These are phyloP conservation scores for Capromys pilorides DNA, from an alignment of 2,797 vertebrate species.

Conservation along the genomic window DNA sequence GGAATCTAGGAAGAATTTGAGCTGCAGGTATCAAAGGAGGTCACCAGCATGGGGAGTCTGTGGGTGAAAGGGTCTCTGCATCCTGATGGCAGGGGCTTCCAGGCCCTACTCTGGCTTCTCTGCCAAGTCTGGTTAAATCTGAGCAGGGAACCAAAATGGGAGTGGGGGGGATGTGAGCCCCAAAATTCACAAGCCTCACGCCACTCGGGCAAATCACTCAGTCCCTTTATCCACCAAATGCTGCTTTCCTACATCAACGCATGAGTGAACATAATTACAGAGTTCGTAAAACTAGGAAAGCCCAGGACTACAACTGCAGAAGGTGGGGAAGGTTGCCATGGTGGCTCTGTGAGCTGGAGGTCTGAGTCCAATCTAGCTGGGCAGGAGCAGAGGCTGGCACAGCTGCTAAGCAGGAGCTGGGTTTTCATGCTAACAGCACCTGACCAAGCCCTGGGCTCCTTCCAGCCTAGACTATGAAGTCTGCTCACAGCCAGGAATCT, in stretches of 20 bases:
- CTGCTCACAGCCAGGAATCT: no score
- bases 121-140: neutral
- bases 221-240: neutral
- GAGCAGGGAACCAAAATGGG: neutral
- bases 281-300: neutral
- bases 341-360: neutral
- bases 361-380: neutral
- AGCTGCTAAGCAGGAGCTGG: no score
- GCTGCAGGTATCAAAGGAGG: fast-evolving
- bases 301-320: no score
- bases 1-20: neutral
- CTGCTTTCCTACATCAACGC: neutral
- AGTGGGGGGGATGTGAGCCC: no score
- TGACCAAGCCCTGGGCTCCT: no score
- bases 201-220: neutral
- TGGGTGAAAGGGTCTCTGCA: neutral
- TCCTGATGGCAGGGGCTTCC: neutral
- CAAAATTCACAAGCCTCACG: neutral
- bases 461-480: neutral
- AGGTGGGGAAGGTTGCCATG: neutral
- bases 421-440: neutral
- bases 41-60: neutral
- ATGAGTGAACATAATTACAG: neutral
- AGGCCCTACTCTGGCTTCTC: neutral
- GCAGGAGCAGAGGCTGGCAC: neutral